Percentiles rank a stretch among this genome's conserved stretches.
Conservation (phyloP, 2,113 vertebrate genomes). For the Prionailurus bengalensis region DNA sequence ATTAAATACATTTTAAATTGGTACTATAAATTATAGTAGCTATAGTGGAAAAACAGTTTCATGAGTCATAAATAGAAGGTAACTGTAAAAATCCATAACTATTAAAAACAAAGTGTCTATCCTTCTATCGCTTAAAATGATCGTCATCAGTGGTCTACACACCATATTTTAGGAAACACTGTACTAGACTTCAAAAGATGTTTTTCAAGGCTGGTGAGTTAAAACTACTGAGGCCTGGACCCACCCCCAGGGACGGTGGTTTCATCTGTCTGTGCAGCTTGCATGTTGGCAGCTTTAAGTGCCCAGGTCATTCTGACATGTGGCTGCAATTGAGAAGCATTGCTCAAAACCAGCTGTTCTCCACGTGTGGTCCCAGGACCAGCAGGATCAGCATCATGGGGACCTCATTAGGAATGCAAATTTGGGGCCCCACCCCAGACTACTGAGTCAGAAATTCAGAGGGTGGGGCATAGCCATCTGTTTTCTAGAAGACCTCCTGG, state of each 20-base stretch:
- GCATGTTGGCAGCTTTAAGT: neutral
- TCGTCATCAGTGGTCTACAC: neutral
- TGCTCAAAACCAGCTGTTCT: neutral
- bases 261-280: neutral
- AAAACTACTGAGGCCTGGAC: neutral
- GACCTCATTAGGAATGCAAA: neutral
- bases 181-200: neutral
- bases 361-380: neutral
- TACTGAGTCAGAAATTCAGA: neutral
- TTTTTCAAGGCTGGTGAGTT: neutral
- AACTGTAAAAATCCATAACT: neutral
- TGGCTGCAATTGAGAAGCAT: neutral
- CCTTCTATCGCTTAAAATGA: neutral
- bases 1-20: constrained; percentile 3
- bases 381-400: neutral
- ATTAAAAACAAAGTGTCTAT: constrained; percentile 26
- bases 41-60: neutral
- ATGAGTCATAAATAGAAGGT: neutral
- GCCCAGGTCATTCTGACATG: neutral
- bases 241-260: neutral
- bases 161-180: neutral
- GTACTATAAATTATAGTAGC: neutral
- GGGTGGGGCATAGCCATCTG: neutral
- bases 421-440: neutral
- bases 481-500: rapidly evolving